A percentile compares a stretch with the other conserved stretches of the same genome.
phyloP scores from a whole-genome alignment of 2,113 vertebrate species.

The Coptodon rendalli region DNA sequence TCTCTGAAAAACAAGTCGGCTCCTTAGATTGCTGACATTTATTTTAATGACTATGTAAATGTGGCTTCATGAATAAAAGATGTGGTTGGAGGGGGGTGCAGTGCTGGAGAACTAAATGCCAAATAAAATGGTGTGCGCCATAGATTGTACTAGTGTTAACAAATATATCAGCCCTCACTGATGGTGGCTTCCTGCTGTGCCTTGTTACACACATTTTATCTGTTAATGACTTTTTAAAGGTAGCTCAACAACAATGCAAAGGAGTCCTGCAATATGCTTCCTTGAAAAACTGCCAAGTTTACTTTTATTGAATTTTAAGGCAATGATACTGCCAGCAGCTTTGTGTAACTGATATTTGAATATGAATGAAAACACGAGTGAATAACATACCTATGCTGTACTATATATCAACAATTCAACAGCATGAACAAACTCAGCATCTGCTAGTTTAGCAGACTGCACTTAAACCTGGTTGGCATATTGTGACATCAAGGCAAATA shows the following conservation, averaged over 20 bases:
- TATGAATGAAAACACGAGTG: not conserved
- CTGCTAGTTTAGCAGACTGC: not conserved
- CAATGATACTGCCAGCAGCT: not conserved
- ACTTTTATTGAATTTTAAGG: slow-evolving; percentile 9
- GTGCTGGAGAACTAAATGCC: slow-evolving; percentile 56
- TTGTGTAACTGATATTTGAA: not conserved
- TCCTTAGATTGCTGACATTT: slow-evolving; percentile 74
- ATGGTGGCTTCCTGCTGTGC: slow-evolving; percentile 51
- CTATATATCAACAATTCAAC: not conserved
- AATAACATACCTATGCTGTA: not conserved
- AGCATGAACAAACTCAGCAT: not conserved
- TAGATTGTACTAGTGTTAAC: slow-evolving; percentile 63
- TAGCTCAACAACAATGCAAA: slow-evolving; percentile 24
- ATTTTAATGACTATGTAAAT: slow-evolving; percentile 78
- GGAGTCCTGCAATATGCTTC: not conserved
- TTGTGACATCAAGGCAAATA: not conserved
- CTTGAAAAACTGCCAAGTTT: not conserved
- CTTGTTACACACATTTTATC: slow-evolving; percentile 59
- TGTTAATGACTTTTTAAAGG: slow-evolving; percentile 66
- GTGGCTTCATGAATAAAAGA: slow-evolving; percentile 74
- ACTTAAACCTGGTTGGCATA: not conserved
- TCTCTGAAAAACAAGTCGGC: slow-evolving; percentile 62
- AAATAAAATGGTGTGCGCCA: slow-evolving; percentile 63
- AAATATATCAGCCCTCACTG: slow-evolving; percentile 63
- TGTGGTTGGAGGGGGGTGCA: slow-evolving; percentile 30